Conservation (phyloP, 2,888 invertebrate species). For the Deilephila elpenor region DNA sequence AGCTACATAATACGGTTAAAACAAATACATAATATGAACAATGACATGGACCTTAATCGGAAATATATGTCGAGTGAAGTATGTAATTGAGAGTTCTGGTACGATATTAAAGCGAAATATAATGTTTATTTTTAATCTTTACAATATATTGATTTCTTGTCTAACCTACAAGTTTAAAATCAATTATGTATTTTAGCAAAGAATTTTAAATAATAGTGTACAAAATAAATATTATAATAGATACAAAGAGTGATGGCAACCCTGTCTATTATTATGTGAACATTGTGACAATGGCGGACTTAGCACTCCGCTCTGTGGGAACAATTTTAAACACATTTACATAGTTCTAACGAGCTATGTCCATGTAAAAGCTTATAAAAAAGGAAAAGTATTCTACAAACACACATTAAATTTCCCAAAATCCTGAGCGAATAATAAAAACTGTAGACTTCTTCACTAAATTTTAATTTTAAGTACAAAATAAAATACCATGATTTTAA, state of each 20-base stretch:
- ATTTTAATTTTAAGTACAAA: too few species aligned
- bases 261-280: background rate
- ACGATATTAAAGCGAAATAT: too few species aligned
- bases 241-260: background rate
- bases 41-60: background rate
- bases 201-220: background rate
- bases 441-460: too few species aligned
- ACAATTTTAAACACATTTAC: conserved; percentile 1
- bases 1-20: background rate
- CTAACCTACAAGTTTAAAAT: too few species aligned
- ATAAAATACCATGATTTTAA: too few species aligned
- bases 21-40: background rate
- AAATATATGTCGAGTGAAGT: too few species aligned
- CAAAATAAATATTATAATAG: too few species aligned
- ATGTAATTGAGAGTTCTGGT: too few species aligned
- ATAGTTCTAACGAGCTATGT: background rate
- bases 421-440: background rate
- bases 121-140: too few species aligned
- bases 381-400: background rate
- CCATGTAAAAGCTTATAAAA: background rate
- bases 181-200: background rate
- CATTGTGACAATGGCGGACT: conserved; percentile 8
- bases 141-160: too few species aligned
- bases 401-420: background rate
- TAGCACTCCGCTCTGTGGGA: conserved; percentile 3